Evolutionary conservation across 2,888 invertebrate genomes (phyloP).

Genomic region (Bellardia pandia): DNA sequence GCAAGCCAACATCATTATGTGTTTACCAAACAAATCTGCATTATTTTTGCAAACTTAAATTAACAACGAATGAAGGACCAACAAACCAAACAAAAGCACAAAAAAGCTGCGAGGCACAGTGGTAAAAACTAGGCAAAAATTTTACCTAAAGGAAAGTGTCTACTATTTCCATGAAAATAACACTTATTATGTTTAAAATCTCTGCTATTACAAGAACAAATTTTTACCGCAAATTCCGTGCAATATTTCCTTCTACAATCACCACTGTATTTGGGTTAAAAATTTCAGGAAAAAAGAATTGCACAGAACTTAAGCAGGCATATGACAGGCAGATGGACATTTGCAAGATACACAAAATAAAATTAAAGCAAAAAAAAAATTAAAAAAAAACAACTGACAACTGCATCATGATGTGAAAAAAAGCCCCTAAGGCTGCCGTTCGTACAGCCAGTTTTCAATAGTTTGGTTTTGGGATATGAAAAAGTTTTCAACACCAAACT

Average conservation of each 20-base stretch:
- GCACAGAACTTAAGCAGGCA: constrained; percentile 2
- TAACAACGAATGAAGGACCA: constrained; percentile 48
- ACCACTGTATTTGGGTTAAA: constrained; percentile 8
- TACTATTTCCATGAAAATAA: too few relatives aligned
- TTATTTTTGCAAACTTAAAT: constrained; percentile 53
- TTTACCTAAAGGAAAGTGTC: not conserved
- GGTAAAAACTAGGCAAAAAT: not conserved
- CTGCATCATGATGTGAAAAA: constrained; percentile 50
- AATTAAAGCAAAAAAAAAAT: not conserved
- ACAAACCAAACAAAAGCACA: not conserved
- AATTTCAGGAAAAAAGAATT: not conserved
- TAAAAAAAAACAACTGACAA: constrained; percentile 44
- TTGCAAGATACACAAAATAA: constrained; percentile 53
- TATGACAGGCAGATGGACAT: constrained; percentile 68
- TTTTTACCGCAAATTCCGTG: too few relatives aligned
- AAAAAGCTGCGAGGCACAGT: constrained; percentile 7
- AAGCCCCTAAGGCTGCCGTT: constrained; percentile 37
- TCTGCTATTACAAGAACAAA: too few relatives aligned
- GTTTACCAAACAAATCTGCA: constrained; percentile 57
- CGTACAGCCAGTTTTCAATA: constrained; percentile 35
- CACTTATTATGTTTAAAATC: too few relatives aligned
- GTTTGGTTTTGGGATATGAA: constrained; percentile 38
- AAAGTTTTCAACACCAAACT: constrained; percentile 42
- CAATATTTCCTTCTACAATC: not conserved
- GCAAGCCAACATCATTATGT: constrained; percentile 42